A percentile compares a stretch with the other conserved stretches of the same genome.
phyloP scores from a whole-genome alignment of 2,797 vertebrate species.

The Salmo trutta region DNA sequence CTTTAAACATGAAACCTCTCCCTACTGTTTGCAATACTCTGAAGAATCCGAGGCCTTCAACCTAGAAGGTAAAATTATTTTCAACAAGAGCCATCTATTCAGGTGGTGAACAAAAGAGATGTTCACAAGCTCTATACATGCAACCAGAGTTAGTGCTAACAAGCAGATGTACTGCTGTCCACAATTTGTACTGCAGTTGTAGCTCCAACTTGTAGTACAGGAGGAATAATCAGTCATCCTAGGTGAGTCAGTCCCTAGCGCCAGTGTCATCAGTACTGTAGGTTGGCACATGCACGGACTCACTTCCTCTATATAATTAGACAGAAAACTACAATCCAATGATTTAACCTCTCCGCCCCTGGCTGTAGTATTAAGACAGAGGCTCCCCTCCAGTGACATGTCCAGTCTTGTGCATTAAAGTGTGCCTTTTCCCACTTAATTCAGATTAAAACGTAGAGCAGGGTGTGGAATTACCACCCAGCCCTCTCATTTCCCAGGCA shows the following conservation, averaged over 20 bases:
- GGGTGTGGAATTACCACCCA: conserved; percentile 38
- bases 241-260: background rate
- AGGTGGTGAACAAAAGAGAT: no score
- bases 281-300: background rate
- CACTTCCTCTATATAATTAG: background rate
- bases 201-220: background rate
- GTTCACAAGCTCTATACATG: no score
- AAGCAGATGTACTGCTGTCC: background rate
- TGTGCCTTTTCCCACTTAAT: conserved; percentile 6
- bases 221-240: background rate
- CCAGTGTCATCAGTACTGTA: background rate
- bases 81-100: no score
- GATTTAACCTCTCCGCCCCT: background rate
- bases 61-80: no score
- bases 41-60: no score
- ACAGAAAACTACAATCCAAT: background rate
- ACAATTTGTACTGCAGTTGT: background rate
- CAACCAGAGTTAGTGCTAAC: no score
- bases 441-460: conserved; percentile 32
- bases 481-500: conserved; percentile 23
- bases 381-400: conserved; percentile 25
- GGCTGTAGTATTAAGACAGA: conserved; percentile 17
- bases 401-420: conserved; percentile 32
- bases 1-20: no score
- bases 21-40: no score